phyloP scores from a whole-genome alignment of 1,140 invertebrate genomes.

The Drosophila parvula region DNA sequence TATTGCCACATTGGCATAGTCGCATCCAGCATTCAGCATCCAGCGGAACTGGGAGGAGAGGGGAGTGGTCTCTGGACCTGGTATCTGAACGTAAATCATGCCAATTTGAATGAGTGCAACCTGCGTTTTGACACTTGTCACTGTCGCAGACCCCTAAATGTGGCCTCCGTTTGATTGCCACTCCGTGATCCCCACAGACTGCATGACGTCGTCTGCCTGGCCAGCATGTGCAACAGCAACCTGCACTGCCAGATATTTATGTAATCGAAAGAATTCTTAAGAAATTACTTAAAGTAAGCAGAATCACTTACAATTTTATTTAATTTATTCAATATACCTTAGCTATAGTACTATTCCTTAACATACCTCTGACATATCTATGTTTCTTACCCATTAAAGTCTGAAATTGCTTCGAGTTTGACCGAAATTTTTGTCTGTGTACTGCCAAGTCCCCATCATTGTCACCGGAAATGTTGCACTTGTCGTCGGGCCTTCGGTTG shows the following conservation, averaged over 20 bases:
- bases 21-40: constrained; percentile 4
- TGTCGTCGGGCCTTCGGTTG: constrained; percentile 51
- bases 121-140: constrained; percentile 80
- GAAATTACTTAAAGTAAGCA: background rate
- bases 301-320: too few relatives aligned
- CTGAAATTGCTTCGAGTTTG: too few relatives aligned
- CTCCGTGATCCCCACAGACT: constrained; percentile 50
- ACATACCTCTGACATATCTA: too few relatives aligned
- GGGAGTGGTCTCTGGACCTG: background rate
- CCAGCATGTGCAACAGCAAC: background rate
- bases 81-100: constrained; percentile 69
- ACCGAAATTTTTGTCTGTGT: background rate
- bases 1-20: constrained; percentile 32
- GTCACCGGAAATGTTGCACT: constrained; percentile 70
- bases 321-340: too few relatives aligned
- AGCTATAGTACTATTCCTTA: background rate
- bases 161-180: constrained; percentile 25
- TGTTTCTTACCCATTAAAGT: too few relatives aligned
- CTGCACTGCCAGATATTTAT: constrained; percentile 13
- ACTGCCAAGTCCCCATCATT: constrained; percentile 18
- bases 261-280: background rate
- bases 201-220: constrained; percentile 55
- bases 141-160: constrained; percentile 36
- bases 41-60: constrained; percentile 12
- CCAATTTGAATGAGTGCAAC: constrained; percentile 79